Evolutionary conservation across 1,140 invertebrate species (phyloP).

Genomic region (Heterodera schachtii): DNA sequence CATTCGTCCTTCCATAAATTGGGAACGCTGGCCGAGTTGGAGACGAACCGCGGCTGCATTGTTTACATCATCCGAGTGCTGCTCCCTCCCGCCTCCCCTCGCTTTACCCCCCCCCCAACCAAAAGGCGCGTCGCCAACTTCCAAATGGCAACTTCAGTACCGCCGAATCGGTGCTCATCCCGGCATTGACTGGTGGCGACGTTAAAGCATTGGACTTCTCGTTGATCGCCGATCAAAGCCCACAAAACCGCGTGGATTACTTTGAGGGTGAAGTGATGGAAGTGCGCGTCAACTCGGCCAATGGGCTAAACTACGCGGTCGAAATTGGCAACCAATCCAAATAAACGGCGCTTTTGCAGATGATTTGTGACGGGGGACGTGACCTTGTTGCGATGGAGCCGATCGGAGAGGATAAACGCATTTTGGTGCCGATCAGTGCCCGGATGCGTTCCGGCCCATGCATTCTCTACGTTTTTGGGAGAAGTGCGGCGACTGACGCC

Average conservation of each 20-base stretch:
- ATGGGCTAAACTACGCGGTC: conserved; percentile 30
- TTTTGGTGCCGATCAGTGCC: conserved; percentile 13
- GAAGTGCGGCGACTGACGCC: background rate
- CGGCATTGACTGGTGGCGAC: background rate
- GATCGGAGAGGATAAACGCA: background rate
- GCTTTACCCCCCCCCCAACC: background rate
- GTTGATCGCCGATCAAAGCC: conserved; percentile 2
- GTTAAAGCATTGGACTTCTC: conserved; percentile 18
- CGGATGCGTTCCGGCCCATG: conserved; percentile 15
- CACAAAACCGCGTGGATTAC: conserved; percentile 26
- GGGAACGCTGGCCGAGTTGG: conserved; percentile 23
- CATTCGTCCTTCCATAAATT: conserved; percentile 20
- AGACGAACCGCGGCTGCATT: conserved; percentile 12
- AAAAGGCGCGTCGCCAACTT: conserved; percentile 19
- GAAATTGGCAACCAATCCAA: background rate
- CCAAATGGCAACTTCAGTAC: conserved; percentile 11
- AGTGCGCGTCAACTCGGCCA: background rate
- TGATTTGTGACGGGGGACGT: conserved; percentile 12
- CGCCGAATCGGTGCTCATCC: conserved; percentile 5
- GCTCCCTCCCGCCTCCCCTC: background rate
- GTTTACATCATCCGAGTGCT: conserved; percentile 10
- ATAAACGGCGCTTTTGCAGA: conserved; percentile 7
- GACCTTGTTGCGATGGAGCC: background rate
- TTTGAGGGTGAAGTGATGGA: conserved; percentile 24
- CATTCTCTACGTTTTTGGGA: conserved; percentile 20